Conservation (phyloP, 2,113 vertebrate genomes). For the Danio rerio region DNA sequence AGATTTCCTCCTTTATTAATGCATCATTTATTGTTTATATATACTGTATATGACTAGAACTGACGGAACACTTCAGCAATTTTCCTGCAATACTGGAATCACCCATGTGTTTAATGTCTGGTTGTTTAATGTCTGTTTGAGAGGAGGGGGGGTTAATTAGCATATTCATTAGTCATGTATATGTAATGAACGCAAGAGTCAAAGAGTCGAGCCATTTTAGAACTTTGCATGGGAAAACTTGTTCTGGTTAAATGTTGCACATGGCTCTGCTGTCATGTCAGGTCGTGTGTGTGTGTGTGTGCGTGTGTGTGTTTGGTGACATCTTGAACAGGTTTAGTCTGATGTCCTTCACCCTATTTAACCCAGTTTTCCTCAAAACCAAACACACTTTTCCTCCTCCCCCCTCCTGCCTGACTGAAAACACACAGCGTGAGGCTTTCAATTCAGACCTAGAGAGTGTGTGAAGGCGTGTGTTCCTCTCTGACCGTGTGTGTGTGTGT, state of each 20-base stretch:
- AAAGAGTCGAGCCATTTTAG: no score
- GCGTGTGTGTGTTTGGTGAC: conserved; percentile 20
- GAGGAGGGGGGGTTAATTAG: no score
- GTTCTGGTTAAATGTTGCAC: no score
- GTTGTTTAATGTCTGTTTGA: no score
- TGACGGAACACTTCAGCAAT: no score
- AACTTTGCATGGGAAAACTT: no score
- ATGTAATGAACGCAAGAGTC: no score
- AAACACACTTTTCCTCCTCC: conserved; percentile 27
- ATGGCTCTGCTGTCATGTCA: no score
- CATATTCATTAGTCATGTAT: no score
- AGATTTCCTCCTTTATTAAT: conserved; percentile 56
- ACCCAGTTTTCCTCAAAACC: conserved; percentile 16
- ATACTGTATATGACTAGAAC: no score
- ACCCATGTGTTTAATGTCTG: no score
- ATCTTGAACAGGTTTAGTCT: conserved; percentile 70
- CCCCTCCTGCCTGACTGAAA: background rate
- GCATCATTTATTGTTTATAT: background rate
- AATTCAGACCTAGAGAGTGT: background rate
- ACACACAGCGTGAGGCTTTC: background rate
- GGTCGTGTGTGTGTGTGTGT: background rate
- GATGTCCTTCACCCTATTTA: conserved; percentile 58
- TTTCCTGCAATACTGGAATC: no score
- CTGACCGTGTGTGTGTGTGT: conserved; percentile 26
- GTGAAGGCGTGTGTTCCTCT: background rate